Conservation (phyloP, 2,888 invertebrate species). For the Dichetophora obliterata region DNA sequence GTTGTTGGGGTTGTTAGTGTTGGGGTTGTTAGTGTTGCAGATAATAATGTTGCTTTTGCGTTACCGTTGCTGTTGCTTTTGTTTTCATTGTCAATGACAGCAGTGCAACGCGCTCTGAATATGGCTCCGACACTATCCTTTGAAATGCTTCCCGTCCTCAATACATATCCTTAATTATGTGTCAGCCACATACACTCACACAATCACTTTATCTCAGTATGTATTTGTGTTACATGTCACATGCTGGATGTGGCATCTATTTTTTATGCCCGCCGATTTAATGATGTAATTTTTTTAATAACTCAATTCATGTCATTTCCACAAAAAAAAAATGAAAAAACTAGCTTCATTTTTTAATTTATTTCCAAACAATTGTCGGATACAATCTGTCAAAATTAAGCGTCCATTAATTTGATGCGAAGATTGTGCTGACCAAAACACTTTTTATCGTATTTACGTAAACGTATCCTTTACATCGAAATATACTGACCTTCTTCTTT, state of each 20-base stretch:
- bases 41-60: slow-evolving; percentile 1
- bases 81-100: neutral
- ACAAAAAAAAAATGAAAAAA: neutral
- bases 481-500: neutral
- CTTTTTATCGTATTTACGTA: too few relatives aligned
- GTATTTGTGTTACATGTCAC: too few relatives aligned
- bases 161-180: slow-evolving; percentile 39
- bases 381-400: neutral
- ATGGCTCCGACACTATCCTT: neutral
- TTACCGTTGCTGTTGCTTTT: neutral
- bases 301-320: slow-evolving; percentile 1
- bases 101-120: neutral
- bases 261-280: neutral
- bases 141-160: neutral
- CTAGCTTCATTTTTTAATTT: neutral
- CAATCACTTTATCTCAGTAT: neutral
- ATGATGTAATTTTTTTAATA: slow-evolving; percentile 21
- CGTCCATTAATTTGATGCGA: neutral
- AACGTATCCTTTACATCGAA: too few relatives aligned
- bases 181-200: slow-evolving; percentile 21
- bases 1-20: too few relatives aligned
- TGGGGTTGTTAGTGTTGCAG: neutral
- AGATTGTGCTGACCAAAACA: too few relatives aligned
- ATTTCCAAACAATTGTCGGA: slow-evolving; percentile 10
- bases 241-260: too few relatives aligned